phyloP scores from a whole-genome alignment of 64 coral and sea anemone species.

The Montipora capricornis region DNA sequence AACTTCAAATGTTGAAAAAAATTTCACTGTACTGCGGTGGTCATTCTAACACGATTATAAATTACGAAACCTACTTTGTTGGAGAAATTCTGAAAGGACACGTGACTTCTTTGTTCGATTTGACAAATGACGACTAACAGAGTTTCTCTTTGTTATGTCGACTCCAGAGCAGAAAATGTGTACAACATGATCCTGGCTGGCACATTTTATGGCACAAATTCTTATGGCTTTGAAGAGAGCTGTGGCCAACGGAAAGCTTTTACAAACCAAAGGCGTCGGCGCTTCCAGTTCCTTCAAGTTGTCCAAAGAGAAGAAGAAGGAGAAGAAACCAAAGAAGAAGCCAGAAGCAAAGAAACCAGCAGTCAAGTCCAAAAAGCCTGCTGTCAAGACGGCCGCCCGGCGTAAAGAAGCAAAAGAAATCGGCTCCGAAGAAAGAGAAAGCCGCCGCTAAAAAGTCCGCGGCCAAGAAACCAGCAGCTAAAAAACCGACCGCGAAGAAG shows the following conservation, averaged over 20 bases:
- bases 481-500: constrained; percentile 6
- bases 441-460: background rate
- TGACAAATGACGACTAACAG: background rate
- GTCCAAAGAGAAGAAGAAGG: background rate
- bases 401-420: background rate
- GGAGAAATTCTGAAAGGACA: no score
- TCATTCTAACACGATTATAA: no score
- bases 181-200: background rate
- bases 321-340: constrained; percentile 13
- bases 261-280: constrained; percentile 38
- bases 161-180: background rate
- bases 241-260: background rate
- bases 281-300: constrained; percentile 34
- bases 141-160: background rate
- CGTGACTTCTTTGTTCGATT: no score
- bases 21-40: no score
- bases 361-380: background rate
- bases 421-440: background rate
- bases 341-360: constrained; percentile 24
- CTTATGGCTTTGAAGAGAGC: constrained; percentile 2
- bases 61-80: no score
- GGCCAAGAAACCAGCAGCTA: background rate
- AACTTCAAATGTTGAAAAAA: no score
- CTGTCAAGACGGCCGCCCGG: background rate
- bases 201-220: background rate